Evolutionary conservation across 2,888 invertebrate species (phyloP), one percentile per base, ranked within the genome.

Genomic region (Nomada lathburiana): DNA sequence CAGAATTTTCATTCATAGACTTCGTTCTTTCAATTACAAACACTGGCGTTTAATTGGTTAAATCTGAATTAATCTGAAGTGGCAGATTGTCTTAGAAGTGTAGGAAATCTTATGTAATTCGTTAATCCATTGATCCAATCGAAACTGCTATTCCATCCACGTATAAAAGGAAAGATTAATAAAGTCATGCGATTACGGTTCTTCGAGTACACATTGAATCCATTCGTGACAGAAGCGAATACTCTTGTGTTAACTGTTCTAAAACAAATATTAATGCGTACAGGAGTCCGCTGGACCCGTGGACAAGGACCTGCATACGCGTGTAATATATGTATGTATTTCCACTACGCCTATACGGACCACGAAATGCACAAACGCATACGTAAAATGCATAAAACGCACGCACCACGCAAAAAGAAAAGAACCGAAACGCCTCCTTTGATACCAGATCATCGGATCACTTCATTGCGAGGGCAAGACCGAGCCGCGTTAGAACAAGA

Each of bases 341-440:
- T 20, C 23, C 36, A 0, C 13, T 23, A 11, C 13, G 4, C 26
- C 57, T n/a, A n/a, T n/a, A n/a, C n/a, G n/a, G n/a, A n/a, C n/a
- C n/a, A n/a, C n/a, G n/a, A n/a, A n/a, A n/a, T n/a, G n/a, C n/a
- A n/a, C n/a, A n/a, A n/a, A n/a, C n/a, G n/a, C n/a, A n/a, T n/a
- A n/a, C n/a, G n/a, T n/a, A n/a, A n/a, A n/a, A n/a, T n/a, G n/a
- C n/a, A n/a, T n/a, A n/a, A n/a, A n/a, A n/a, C n/a, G n/a, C n/a
- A n/a, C n/a, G n/a, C n/a, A n/a, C n/a, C n/a, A 52, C 16, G 52
- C 52, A 1, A 10, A 44, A 7, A 3, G 44, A 3, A 4, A 7
- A 44, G 3, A 44, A 11, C 44, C 7, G 11, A 71, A 52, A 44
- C 10, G 44, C 55, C 55, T 64, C 29, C 72, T 68, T 76, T 72